Base-by-base conservation (phyloP, 1,140 invertebrate species). In the Scaptodrosophila lebanonensis region DNA sequence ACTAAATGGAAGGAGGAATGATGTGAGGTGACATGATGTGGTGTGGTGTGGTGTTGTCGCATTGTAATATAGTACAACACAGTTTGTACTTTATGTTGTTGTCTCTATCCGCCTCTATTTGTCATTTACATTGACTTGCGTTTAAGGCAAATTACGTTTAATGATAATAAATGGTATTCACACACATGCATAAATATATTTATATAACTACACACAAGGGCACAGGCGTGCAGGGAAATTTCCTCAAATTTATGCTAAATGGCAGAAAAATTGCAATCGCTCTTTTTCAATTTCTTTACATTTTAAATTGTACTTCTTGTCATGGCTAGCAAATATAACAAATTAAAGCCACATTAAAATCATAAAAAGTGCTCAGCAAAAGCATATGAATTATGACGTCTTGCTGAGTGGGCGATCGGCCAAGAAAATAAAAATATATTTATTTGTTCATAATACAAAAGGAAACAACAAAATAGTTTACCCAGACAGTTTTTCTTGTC, bases 111-210 rank as follows among this genome's bases (percentile, higher is more conserved):
- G n/a, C n/a, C n/a, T 42, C 20, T n/a, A 15, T 25, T 0, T 9
- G 22, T 18, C n/a, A 12, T 7, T 30, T 39, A 38, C 48, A 25
- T 40, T 38, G 43, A 63, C 35, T 48, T 52, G 48, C 22, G 36
- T 48, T 63, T 30, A 68, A 65, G n/a, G 56, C 68, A 79, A 68
- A 79, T 77, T 77, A 79, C 53, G 59, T 48, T 73, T 73, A 64
- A 73, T 77, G 68, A 65, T 63, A 56, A 58, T 66, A 71, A 77
- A 73, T 62, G n/a, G n/a, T 61, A 60, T 44, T 68, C 62, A 54
- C 65, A 67, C 45, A 39, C 47, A 48, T 15, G 4, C 33, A 36
- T 12, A 36, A 12, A 25, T 40, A 40, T 40, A 38, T 38, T 33
- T 16, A 35, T 32, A 53, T 40, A 43, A 53, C 25, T 43, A 11